A percentile compares a stretch with the other conserved stretches of the same genome.
Conservation (phyloP, 1,140 invertebrate genomes). For the Lysiphlebus fabarum region DNA sequence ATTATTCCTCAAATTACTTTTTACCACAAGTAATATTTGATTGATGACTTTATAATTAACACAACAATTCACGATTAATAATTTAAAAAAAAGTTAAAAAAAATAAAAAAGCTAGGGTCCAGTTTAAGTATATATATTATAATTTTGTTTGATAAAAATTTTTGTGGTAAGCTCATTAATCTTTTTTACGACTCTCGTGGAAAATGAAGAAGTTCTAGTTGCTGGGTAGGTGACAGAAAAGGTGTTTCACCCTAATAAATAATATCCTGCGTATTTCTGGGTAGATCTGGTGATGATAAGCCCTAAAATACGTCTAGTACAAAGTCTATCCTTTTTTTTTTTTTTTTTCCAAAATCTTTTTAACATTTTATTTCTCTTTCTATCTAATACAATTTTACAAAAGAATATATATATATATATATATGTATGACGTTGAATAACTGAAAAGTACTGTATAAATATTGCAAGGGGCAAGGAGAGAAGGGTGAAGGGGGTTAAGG, state of each 20-base stretch:
- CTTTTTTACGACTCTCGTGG: conserved; percentile 45
- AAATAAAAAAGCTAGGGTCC: too few relatives aligned
- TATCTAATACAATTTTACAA: not conserved
- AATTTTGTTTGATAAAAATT: not conserved
- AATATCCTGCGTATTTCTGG: conserved; percentile 53
- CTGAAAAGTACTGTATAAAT: too few relatives aligned
- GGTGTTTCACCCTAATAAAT: conserved; percentile 54
- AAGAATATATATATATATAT: not conserved
- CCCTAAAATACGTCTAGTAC: conserved; percentile 48
- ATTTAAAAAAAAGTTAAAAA: too few relatives aligned
- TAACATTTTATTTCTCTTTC: not conserved
- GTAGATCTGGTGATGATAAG: conserved; percentile 56
- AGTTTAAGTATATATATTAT: too few relatives aligned
- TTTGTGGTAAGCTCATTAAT: conserved; percentile 49
- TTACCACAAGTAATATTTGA: too few relatives aligned
- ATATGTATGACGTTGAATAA: not conserved
- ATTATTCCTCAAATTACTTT: too few relatives aligned
- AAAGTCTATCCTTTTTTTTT: conserved; percentile 20
- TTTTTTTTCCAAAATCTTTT: too few relatives aligned
- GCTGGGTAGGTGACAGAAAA: conserved; percentile 44
- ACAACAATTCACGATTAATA: too few relatives aligned
- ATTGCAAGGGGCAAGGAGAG: too few relatives aligned
- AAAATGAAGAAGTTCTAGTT: conserved; percentile 23
- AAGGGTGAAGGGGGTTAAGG: too few relatives aligned
- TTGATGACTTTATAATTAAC: too few relatives aligned